phyloP scores from a whole-genome alignment of 2,113 vertebrate species.

The Python bivittatus region DNA sequence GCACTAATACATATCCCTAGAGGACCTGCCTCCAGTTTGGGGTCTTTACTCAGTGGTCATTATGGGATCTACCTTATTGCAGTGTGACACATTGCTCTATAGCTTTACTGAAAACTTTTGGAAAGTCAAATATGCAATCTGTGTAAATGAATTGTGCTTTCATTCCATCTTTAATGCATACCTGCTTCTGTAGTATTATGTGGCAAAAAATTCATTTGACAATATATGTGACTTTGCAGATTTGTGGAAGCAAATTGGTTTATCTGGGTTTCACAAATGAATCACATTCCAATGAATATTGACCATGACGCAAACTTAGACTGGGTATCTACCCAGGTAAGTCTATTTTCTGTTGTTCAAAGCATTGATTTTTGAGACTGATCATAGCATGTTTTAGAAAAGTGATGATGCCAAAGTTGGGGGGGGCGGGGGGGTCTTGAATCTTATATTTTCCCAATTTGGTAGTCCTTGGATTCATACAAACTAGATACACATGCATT shows the following conservation, averaged over 20 bases:
- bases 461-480: no score
- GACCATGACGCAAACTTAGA: constrained; percentile 76
- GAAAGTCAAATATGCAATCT: neutral
- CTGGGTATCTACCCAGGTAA: constrained; percentile 82
- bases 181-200: neutral
- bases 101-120: neutral
- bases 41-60: no score
- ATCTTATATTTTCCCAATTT: neutral
- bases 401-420: neutral
- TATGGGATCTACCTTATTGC: neutral
- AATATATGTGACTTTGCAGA: constrained; percentile 54
- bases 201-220: neutral
- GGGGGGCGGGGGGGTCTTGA: neutral
- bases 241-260: constrained; percentile 74
- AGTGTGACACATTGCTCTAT: neutral
- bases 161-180: neutral
- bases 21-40: no score
- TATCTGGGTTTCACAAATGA: constrained; percentile 77
- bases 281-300: constrained; percentile 73
- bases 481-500: no score
- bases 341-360: constrained; percentile 13
- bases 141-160: neutral
- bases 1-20: no score
- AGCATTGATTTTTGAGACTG: neutral
- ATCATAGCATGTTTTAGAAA: neutral